Conservation (phyloP, 2,113 vertebrate species). For the Coracopsis vasa region DNA sequence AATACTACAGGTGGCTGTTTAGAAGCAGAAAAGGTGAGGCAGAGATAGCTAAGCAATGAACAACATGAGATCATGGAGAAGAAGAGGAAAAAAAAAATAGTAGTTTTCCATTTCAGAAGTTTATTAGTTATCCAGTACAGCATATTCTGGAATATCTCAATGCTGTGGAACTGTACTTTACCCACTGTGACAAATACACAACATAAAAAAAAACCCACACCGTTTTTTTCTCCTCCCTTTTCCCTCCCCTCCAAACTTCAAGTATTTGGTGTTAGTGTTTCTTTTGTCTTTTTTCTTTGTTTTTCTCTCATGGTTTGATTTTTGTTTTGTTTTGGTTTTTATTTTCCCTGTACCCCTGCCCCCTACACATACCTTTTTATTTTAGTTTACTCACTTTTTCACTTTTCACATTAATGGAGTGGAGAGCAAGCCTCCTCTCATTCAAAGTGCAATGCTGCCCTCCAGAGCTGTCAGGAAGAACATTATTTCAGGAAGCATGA, state of each 20-base stretch:
- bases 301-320: not conserved
- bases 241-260: not conserved
- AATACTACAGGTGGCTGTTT: not conserved
- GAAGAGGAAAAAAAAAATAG: not conserved
- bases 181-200: not conserved
- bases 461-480: conserved; percentile 23
- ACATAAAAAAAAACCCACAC: not conserved
- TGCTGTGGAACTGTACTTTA: conserved; percentile 33
- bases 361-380: not conserved
- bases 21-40: not conserved
- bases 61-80: not conserved
- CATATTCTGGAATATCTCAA: conserved; percentile 21
- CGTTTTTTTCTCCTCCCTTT: not conserved
- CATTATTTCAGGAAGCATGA: not conserved
- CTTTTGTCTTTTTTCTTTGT: not conserved
- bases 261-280: conserved; percentile 44
- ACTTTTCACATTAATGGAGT: conserved; percentile 49
- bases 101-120: not conserved
- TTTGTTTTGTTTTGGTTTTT: not conserved
- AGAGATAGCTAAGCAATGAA: not conserved
- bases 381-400: not conserved
- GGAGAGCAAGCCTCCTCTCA: not conserved
- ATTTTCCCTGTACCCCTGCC: not conserved
- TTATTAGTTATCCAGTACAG: not conserved
- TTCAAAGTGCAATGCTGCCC: conserved; percentile 77